These are phyloP conservation scores for Ceyx melanurus DNA, from an alignment of 2,113 vertebrate genomes.

Conservation along the genomic window DNA sequence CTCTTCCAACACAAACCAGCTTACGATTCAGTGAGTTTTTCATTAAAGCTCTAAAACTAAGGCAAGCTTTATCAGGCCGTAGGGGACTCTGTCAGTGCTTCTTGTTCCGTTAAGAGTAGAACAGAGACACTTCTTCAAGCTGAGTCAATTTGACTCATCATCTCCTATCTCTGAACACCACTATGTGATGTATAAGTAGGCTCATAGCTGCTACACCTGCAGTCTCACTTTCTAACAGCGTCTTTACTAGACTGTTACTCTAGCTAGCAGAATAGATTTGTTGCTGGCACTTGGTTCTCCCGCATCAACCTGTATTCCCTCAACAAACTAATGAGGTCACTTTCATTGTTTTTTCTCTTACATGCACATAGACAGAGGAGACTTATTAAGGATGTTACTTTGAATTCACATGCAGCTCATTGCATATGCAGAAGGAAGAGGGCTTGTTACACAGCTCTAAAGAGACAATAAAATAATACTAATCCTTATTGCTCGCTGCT, in stretches of 20 bases:
- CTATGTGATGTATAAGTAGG: not conserved
- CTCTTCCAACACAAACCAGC: not conserved
- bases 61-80: not conserved
- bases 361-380: not conserved
- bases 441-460: not conserved
- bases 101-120: not conserved
- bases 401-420: conserved; percentile 36
- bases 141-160: not conserved
- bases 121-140: not conserved
- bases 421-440: not conserved
- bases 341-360: not conserved
- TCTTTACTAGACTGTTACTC: not conserved
- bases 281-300: not conserved
- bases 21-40: not conserved
- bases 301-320: not conserved
- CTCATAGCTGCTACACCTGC: not conserved
- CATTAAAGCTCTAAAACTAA: not conserved
- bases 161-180: not conserved
- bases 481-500: not conserved
- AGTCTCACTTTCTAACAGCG: not conserved
- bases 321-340: conserved; percentile 10
- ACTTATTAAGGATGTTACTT: conserved; percentile 23
- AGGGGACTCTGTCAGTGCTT: not conserved
- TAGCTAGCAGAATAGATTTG: not conserved
- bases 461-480: not conserved